A percentile compares a stretch with the other conserved stretches of the same genome.
Evolutionary conservation across 2,888 invertebrate genomes (phyloP).

Genomic region (Notocelia uddmanniana): DNA sequence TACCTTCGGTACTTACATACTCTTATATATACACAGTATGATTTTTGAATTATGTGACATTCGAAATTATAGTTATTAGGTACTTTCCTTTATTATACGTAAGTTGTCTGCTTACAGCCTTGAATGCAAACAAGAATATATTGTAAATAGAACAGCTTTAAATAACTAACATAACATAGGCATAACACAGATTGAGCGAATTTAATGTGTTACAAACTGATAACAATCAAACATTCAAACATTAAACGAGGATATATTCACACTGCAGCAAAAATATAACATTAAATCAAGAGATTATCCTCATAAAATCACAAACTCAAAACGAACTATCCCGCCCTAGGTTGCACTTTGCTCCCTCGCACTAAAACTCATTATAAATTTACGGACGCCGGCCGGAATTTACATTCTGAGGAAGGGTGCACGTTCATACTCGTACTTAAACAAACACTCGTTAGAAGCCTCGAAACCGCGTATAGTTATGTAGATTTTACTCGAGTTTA

Average conservation of each 20-base stretch:
- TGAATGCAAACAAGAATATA: too few species aligned
- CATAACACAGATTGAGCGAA: too few species aligned
- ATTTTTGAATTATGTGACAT: too few species aligned
- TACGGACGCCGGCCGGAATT: conserved; percentile 33
- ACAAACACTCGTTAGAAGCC: conserved; percentile 13
- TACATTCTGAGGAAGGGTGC: conserved; percentile 34
- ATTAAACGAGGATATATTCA: background rate
- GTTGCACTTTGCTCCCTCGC: conserved; percentile 28
- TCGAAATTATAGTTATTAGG: too few species aligned
- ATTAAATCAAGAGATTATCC: background rate
- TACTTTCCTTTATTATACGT: too few species aligned
- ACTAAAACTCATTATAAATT: conserved; percentile 45
- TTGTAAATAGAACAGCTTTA: too few species aligned
- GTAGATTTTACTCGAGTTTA: too few species aligned
- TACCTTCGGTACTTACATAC: too few species aligned
- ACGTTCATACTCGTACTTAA: conserved; percentile 33
- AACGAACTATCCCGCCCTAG: conserved; percentile 11
- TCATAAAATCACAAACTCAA: conserved; percentile 9
- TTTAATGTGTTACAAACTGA: too few species aligned
- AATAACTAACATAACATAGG: too few species aligned
- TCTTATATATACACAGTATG: too few species aligned
- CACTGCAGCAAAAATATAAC: background rate
- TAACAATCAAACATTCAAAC: background rate
- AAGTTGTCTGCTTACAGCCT: too few species aligned
- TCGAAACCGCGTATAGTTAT: background rate